Percentiles rank a stretch among this genome's conserved stretches.
These are phyloP conservation scores for Melieria crassipennis DNA, from an alignment of 2,888 invertebrate species.

Conservation along the genomic window DNA sequence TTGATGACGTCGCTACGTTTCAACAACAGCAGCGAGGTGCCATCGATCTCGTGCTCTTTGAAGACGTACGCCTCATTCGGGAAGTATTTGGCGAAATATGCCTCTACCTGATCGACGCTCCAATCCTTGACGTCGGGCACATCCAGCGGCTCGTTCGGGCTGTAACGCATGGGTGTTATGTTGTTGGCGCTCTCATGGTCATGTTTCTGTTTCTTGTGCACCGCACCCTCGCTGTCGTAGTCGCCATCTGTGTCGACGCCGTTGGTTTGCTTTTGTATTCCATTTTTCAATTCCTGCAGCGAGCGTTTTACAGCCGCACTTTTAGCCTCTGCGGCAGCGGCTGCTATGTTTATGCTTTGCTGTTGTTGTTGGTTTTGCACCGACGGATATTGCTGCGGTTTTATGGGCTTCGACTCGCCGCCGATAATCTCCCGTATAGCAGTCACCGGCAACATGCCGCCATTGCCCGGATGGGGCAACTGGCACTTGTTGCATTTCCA, in stretches of 20 bases:
- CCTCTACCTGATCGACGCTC: constrained; percentile 84
- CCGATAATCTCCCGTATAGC: constrained; percentile 48
- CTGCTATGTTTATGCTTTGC: constrained; percentile 30
- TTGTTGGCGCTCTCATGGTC: not conserved
- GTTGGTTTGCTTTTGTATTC: constrained; percentile 10
- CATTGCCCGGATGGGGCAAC: constrained; percentile 40
- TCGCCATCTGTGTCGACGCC: constrained; percentile 11
- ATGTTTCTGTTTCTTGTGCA: constrained; percentile 12
- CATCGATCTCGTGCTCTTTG: constrained; percentile 91
- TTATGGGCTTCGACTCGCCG: constrained; percentile 28
- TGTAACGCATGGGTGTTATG: constrained; percentile 29
- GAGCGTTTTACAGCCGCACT: constrained; percentile 21
- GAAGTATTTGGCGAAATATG: constrained; percentile 81
- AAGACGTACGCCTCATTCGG: constrained; percentile 84
- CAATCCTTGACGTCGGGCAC: constrained; percentile 67
- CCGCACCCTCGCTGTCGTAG: constrained; percentile 13
- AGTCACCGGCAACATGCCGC: constrained; percentile 40
- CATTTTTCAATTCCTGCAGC: not conserved
- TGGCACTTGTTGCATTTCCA: constrained; percentile 80
- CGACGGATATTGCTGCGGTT: constrained; percentile 2
- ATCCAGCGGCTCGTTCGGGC: constrained; percentile 45
- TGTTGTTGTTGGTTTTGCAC: not conserved
- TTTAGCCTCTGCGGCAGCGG: constrained; percentile 37
- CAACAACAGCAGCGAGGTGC: constrained; percentile 84
- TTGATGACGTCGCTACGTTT: constrained; percentile 85